Evolutionary conservation across 2,888 invertebrate species (phyloP), one percentile per base, ranked within the genome.

Genomic region (Eubasilissa splendida): DNA sequence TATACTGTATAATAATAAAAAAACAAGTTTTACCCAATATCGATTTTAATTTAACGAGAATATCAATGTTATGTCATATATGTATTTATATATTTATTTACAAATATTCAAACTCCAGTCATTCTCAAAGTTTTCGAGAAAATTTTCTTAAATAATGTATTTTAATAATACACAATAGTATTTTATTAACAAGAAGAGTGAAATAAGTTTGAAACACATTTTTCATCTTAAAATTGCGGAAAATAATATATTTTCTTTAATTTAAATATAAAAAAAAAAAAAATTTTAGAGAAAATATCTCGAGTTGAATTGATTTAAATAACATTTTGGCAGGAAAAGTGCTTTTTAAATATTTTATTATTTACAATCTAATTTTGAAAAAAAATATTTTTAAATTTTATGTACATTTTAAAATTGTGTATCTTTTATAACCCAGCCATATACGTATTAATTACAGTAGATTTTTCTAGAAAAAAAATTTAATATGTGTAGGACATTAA

Each of bases 311-410:
- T 66, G 42, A n/a, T 66, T 50, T 66, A n/a, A 63, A 31, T 63
- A 63, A 66, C 50, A 53, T 70, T 70, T 53, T 70, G 70, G 70
- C 70, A 70, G 70, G 70, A 70, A 70, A 70, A 22, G 22, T 22
- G 70, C 53, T 52, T 53, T 3, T 70, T 52, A 31, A 70, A 70
- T 70, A 70, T 22, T 70, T 53, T 70, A 58, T 70, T 70, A 70
- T 53, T 53, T 70, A 70, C 53, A 22, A 53, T 70, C 12, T n/a
- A n/a, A 58, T 4, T 3, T 58, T 58, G 4, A 58, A 58, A 58
- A 58, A 58, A 5, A 42, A 42, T 42, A 42, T 42, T 42, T 42
- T 42, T 42, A 7, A 63, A 63, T 33, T 33, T 11, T 63, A 63
- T 11, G 63, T 31, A 63, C 31, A 63, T 63, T 31, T 63, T 33